Conservation (phyloP, 37 sponge, comb jelly and placozoan genomes). For the Geodia barretti region DNA sequence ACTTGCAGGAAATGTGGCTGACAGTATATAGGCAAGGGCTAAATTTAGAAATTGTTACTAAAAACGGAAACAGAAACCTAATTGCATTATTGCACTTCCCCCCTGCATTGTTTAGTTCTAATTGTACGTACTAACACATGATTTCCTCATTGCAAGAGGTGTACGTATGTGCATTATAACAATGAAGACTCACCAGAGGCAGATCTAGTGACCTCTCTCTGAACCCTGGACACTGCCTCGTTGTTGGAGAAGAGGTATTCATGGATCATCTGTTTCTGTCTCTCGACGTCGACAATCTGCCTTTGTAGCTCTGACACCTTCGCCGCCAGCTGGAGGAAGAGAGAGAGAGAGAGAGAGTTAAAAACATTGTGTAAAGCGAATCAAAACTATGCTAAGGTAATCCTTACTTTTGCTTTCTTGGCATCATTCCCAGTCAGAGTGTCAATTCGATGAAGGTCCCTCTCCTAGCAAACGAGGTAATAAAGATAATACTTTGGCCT, state of each 20-base stretch:
- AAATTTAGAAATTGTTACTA: too few relatives aligned
- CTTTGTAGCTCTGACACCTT: conserved; percentile 19
- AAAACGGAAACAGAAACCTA: too few relatives aligned
- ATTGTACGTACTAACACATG: too few relatives aligned
- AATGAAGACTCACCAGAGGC: not conserved
- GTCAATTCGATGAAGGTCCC: conserved; percentile 39
- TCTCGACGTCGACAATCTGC: conserved; percentile 23
- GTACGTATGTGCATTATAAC: too few relatives aligned
- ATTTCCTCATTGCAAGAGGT: too few relatives aligned
- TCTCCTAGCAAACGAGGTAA: too few relatives aligned
- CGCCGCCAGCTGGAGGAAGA: conserved; percentile 23
- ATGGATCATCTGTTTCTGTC: conserved; percentile 37
- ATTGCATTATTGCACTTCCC: too few relatives aligned
- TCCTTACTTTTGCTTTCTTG: conserved; percentile 34
- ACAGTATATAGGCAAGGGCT: too few relatives aligned
- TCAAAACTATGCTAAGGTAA: not conserved
- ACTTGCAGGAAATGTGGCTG: too few relatives aligned
- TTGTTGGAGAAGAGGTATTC: conserved; percentile 61
- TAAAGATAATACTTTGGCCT: too few relatives aligned
- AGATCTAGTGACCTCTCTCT: conserved; percentile 40
- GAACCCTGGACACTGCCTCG: conserved; percentile 46
- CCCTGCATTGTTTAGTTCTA: too few relatives aligned
- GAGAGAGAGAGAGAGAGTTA: not conserved
- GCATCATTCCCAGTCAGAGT: conserved; percentile 25
- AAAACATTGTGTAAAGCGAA: not conserved